A percentile compares a stretch with the other conserved stretches of the same genome.
Conservation (phyloP, 92 coral and sea anemone species). For the Heteractis magnifica region DNA sequence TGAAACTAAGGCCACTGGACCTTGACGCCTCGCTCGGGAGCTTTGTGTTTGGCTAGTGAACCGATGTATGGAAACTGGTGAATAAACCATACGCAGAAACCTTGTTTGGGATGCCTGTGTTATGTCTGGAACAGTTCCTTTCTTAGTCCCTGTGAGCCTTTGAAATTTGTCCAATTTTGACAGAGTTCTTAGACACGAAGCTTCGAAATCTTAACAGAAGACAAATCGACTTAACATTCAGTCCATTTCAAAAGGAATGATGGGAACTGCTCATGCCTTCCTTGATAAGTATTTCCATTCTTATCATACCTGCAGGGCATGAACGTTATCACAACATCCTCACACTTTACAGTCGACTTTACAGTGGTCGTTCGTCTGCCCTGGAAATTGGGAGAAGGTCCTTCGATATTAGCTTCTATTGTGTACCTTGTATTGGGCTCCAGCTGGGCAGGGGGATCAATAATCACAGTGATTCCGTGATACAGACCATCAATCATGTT, state of each 20-base stretch:
- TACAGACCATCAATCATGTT: slow-evolving; percentile 8
- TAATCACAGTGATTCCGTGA: not conserved
- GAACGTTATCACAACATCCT: slow-evolving; percentile 6
- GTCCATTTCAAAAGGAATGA: slow-evolving; percentile 15
- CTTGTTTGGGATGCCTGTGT: too few species aligned
- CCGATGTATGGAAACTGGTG: too few species aligned
- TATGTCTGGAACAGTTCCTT: too few species aligned
- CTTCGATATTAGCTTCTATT: not conserved
- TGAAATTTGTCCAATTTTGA: too few species aligned
- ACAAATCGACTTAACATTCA: not conserved
- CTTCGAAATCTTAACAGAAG: too few species aligned
- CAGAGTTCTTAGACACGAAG: too few species aligned
- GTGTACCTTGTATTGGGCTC: not conserved
- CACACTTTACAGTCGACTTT: not conserved
- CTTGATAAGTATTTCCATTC: not conserved
- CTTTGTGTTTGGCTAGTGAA: too few species aligned
- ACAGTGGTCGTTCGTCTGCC: not conserved
- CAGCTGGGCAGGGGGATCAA: not conserved
- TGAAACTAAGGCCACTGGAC: too few species aligned
- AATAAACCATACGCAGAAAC: too few species aligned
- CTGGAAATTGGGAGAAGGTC: not conserved
- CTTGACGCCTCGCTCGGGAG: too few species aligned
- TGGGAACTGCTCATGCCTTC: slow-evolving; percentile 6
- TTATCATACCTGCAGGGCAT: not conserved
- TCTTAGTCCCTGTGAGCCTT: too few species aligned